phyloP scores from a whole-genome alignment of 2,888 invertebrate genomes.

The Harpagoxenus sublaevis region DNA sequence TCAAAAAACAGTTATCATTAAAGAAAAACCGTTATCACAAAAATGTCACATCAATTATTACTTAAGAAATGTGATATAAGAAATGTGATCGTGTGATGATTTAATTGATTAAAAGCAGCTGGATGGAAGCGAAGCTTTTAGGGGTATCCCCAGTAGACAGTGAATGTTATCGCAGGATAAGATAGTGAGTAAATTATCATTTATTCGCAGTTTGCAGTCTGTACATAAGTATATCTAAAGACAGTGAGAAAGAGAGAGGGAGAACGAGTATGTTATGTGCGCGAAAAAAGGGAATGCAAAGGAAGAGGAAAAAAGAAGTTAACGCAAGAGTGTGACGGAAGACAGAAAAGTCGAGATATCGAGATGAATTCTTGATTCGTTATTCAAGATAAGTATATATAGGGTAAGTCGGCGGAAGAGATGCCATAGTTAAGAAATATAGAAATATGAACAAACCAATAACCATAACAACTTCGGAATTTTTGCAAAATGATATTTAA shows the following conservation, averaged over 20 bases:
- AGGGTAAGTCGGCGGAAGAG: too few relatives aligned
- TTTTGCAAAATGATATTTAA: too few relatives aligned
- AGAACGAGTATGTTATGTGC: conserved; percentile 38
- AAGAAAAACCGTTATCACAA: neutral
- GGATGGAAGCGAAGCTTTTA: neutral
- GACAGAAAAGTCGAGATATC: conserved; percentile 24
- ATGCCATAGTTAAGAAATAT: too few relatives aligned
- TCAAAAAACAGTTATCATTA: neutral
- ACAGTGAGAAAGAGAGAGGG: conserved; percentile 26
- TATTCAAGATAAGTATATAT: neutral
- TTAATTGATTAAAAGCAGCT: conserved; percentile 15
- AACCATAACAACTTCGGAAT: too few relatives aligned
- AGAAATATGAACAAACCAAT: too few relatives aligned
- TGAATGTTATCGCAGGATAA: conserved; percentile 65
- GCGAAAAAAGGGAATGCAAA: conserved; percentile 33
- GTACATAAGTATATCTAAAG: conserved; percentile 69
- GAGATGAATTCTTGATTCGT: conserved; percentile 32
- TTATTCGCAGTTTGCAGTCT: conserved; percentile 75
- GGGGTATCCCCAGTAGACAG: conserved; percentile 59
- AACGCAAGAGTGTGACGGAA: neutral
- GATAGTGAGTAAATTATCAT: conserved; percentile 72
- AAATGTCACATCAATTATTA: conserved; percentile 1
- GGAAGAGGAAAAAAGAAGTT: neutral
- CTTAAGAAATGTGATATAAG: conserved; percentile 1
- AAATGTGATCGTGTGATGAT: neutral